phyloP scores from a whole-genome alignment of 2,113 vertebrate genomes.

The human region GRCh38 chr13:98297001-98297500 shows the following conservation, averaged over 20 bases:
- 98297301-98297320: not conserved
- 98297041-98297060: not conserved
- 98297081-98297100: not conserved
- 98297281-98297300: constrained; percentile 52
- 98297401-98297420: constrained; percentile 64
- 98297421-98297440: not conserved
- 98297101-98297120: not conserved
- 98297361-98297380: constrained; percentile 70
- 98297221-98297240: not conserved
- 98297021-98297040: not conserved
- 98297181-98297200: not conserved
- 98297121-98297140: not conserved
- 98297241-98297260: constrained; percentile 21
- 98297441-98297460: not conserved
- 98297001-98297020: not conserved
- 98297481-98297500: constrained; percentile 54
- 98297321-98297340: constrained; percentile 7
- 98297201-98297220: not conserved
- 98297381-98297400: constrained; percentile 30
- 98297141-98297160: fast-evolving
- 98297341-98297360: constrained; percentile 55
- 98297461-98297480: not conserved
- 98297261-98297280: constrained; percentile 30
- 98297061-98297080: not conserved
- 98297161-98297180: not conserved